A percentile compares a stretch with the other conserved stretches of the same genome.
phyloP scores from a whole-genome alignment of 2,797 vertebrate species.

The Zenarchopterus dispar region DNA sequence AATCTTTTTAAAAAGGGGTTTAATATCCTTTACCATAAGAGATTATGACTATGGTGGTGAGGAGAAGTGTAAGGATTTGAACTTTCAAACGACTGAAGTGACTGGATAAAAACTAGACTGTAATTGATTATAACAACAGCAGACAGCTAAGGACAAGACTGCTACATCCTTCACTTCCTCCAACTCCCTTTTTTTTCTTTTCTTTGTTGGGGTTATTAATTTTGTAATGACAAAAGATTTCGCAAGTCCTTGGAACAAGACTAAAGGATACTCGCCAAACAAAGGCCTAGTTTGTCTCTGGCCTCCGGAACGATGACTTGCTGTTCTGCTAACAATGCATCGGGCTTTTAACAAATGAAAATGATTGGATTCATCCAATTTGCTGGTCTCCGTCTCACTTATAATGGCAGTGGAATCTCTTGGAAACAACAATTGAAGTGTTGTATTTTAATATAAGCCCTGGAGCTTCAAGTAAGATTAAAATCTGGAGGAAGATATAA shows the following conservation, averaged over 20 bases:
- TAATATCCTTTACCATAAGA: too few relatives aligned
- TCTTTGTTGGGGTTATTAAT: slow-evolving; percentile 66
- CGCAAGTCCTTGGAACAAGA: slow-evolving; percentile 71
- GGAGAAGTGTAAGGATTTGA: too few relatives aligned
- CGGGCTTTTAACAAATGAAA: slow-evolving; percentile 76
- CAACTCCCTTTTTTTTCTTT: slow-evolving; percentile 29
- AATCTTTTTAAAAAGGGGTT: too few relatives aligned
- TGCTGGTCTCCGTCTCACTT: slow-evolving; percentile 59
- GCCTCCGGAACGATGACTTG: slow-evolving; percentile 72
- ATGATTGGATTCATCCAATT: slow-evolving; percentile 75
- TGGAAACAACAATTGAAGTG: slow-evolving; percentile 66
- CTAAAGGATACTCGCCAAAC: slow-evolving; percentile 62
- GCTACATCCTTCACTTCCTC: slow-evolving; percentile 46
- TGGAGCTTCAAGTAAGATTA: slow-evolving; percentile 71
- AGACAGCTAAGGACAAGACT: slow-evolving; percentile 38
- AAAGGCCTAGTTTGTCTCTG: slow-evolving; percentile 50
- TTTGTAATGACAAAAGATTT: slow-evolving; percentile 68
- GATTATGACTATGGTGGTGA: too few relatives aligned
- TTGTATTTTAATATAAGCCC: slow-evolving; percentile 68
- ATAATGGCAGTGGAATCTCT: slow-evolving; percentile 59
- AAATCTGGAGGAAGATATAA: slow-evolving; percentile 62
- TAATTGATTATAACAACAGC: slow-evolving; percentile 51
- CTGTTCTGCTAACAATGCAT: slow-evolving; percentile 77
- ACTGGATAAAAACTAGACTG: slow-evolving; percentile 20
- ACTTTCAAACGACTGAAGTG: slow-evolving; percentile 56